Conservation (phyloP, 2,113 vertebrate species). For the Pedionomus torquatus region DNA sequence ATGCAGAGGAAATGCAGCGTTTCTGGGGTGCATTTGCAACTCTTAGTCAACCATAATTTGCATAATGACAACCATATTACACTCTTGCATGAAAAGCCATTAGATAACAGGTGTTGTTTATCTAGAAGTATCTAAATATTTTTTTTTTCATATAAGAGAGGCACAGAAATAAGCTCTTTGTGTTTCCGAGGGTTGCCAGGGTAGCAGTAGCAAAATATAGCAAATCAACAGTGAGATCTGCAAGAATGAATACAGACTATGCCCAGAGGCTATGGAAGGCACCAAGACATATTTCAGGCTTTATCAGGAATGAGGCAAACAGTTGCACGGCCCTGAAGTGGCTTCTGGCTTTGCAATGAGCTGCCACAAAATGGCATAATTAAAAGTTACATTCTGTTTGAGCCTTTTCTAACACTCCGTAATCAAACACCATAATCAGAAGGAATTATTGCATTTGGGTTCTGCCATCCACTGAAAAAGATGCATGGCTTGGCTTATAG, state of each 20-base stretch:
- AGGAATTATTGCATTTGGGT: background rate
- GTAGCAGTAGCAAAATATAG: constrained; percentile 56
- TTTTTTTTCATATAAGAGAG: background rate
- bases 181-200: constrained; percentile 45
- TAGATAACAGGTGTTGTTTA: background rate
- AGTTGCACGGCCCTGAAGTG: constrained; percentile 32
- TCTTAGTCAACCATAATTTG: background rate
- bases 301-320: constrained; percentile 50
- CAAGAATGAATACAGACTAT: constrained; percentile 59
- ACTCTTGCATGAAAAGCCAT: background rate
- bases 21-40: background rate
- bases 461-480: constrained; percentile 2
- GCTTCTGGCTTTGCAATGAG: constrained; percentile 39
- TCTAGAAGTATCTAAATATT: background rate
- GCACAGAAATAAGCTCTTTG: constrained; percentile 38
- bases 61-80: background rate
- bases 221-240: constrained; percentile 41
- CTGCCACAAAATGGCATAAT: constrained; percentile 46
- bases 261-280: constrained; percentile 45
- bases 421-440: constrained; percentile 55
- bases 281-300: constrained; percentile 50
- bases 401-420: constrained; percentile 45
- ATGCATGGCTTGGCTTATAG: constrained; percentile 22
- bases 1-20: background rate
- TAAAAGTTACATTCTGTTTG: constrained; percentile 59